Evolutionary conservation across 2,797 vertebrate genomes (phyloP).

Genomic region (Hoplostethus mediterraneus): DNA sequence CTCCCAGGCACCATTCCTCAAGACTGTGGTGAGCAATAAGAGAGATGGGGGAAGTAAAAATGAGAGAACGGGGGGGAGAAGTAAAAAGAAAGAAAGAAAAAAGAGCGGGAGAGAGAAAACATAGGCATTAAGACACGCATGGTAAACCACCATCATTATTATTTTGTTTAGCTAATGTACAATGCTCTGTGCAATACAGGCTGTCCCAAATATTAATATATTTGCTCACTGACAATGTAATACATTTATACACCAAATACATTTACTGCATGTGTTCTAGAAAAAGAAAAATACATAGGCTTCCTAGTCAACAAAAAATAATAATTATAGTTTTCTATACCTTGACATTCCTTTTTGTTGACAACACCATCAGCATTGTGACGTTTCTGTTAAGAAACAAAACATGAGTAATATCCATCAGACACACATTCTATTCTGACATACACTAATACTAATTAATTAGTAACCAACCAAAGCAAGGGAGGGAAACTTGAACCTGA

Average conservation of each 20-base stretch:
- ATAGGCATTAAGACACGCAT: background rate
- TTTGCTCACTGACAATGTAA: background rate
- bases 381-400: slow-evolving; percentile 89
- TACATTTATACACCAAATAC: background rate
- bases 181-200: background rate
- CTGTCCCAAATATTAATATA: background rate
- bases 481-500: background rate
- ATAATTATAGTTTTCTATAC: slow-evolving; percentile 75
- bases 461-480: background rate
- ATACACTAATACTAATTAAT: background rate
- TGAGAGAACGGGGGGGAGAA: background rate
- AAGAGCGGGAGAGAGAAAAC: background rate
- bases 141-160: background rate
- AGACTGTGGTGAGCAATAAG: slow-evolving; percentile 82
- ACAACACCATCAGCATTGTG: slow-evolving; percentile 96
- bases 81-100: background rate
- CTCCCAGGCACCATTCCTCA: slow-evolving; percentile 99
- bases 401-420: slow-evolving; percentile 1
- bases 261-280: too few relatives aligned
- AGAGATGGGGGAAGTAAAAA: slow-evolving; percentile 27
- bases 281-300: background rate
- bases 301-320: background rate
- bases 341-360: slow-evolving; percentile 99
- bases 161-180: background rate
- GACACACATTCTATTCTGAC: background rate